Evolutionary conservation across 2,113 vertebrate genomes (phyloP).

Genomic region (Gallinago jamesoni): DNA sequence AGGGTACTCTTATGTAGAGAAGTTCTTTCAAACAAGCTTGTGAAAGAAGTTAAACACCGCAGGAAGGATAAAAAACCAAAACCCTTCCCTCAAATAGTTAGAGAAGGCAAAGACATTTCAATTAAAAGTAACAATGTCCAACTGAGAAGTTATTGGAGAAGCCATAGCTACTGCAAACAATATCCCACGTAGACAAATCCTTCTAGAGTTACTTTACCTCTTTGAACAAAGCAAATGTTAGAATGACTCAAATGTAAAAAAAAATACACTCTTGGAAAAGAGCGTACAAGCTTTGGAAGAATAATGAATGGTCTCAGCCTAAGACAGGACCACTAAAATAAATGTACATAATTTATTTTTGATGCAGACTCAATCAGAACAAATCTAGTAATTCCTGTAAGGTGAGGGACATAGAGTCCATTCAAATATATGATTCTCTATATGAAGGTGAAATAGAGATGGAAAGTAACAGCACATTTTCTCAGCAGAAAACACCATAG

Average conservation of each 20-base stretch:
- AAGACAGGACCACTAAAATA: neutral
- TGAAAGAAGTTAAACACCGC: neutral
- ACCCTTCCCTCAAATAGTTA: neutral
- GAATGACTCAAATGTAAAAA: neutral
- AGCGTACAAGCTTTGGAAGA: neutral
- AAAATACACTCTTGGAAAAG: neutral
- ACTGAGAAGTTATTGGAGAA: neutral
- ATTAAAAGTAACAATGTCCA: neutral
- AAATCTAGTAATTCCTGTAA: neutral
- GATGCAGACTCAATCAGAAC: neutral
- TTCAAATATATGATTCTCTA: neutral
- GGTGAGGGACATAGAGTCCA: neutral
- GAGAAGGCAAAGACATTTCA: neutral
- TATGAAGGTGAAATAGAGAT: neutral
- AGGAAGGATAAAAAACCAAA: neutral
- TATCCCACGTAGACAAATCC: neutral
- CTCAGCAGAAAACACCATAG: neutral
- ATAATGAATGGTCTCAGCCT: neutral
- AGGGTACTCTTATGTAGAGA: neutral
- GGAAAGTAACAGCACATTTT: neutral
- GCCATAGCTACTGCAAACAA: neutral
- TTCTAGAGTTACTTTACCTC: neutral
- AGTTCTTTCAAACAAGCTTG: neutral
- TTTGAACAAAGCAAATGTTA: neutral
- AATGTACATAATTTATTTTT: neutral